phyloP scores from a whole-genome alignment of 1,140 invertebrate genomes.

The Drosophila obscura region DNA sequence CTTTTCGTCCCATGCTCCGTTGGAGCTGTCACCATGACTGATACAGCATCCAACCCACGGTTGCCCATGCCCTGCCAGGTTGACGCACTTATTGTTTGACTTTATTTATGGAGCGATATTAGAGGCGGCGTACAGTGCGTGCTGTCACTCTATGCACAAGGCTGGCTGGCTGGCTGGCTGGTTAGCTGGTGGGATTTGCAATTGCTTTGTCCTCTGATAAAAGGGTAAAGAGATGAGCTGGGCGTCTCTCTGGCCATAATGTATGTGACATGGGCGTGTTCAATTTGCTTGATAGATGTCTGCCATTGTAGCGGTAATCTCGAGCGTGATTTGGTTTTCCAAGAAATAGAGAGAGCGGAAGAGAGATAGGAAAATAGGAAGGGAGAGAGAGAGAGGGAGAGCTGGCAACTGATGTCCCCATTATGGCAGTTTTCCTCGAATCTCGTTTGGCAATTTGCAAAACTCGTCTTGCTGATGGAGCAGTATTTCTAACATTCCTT shows the following conservation, averaged over 20 bases:
- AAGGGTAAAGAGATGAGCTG: conserved; percentile 44
- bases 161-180: background rate
- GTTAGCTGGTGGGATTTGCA: conserved; percentile 42
- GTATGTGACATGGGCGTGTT: conserved; percentile 51
- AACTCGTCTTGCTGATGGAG: conserved; percentile 7
- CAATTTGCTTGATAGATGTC: conserved; percentile 73
- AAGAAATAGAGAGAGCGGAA: background rate
- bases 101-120: conserved; percentile 71
- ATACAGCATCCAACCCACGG: conserved; percentile 49
- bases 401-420: conserved; percentile 54
- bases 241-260: conserved; percentile 15
- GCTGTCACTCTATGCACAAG: conserved; percentile 43
- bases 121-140: conserved; percentile 24
- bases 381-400: conserved; percentile 20
- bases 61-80: conserved; percentile 23
- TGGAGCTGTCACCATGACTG: conserved; percentile 61
- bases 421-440: conserved; percentile 37
- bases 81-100: conserved; percentile 62
- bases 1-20: conserved; percentile 31
- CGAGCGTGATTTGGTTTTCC: conserved; percentile 31
- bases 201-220: conserved; percentile 31
- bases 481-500: background rate
- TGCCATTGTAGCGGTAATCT: conserved; percentile 53
- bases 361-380: conserved; percentile 9
- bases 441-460: conserved; percentile 30